Conservation (phyloP, 2,888 invertebrate species). For the Leucania comma region DNA sequence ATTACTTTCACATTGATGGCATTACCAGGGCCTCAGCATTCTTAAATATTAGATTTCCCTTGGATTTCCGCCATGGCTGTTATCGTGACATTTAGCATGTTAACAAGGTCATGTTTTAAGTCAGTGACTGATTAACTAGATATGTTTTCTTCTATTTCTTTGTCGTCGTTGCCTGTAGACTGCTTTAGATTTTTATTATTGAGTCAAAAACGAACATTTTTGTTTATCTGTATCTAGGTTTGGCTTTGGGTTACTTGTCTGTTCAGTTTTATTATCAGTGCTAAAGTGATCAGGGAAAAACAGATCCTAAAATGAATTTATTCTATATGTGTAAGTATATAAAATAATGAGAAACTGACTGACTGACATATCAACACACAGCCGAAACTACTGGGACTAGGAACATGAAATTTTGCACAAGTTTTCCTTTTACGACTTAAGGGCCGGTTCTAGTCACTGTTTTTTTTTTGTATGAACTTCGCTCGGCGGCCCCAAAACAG, state of each 20-base stretch:
- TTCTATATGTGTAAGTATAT: too few relatives aligned
- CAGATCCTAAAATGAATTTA: too few relatives aligned
- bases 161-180: neutral
- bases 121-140: neutral
- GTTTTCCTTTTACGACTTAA: too few relatives aligned
- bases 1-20: neutral
- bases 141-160: neutral
- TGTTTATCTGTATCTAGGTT: neutral
- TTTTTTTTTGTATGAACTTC: too few relatives aligned
- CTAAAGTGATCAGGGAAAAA: too few relatives aligned
- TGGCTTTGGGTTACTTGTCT: neutral
- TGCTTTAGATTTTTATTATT: neutral
- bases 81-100: neutral
- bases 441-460: too few relatives aligned
- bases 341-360: too few relatives aligned
- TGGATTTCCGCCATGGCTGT: neutral
- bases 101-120: neutral
- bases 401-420: too few relatives aligned
- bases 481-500: too few relatives aligned
- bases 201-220: neutral
- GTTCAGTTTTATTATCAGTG: neutral
- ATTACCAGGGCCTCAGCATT: neutral
- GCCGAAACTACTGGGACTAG: too few relatives aligned
- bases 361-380: too few relatives aligned
- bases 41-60: neutral